Evolutionary conservation across 1,140 invertebrate genomes (phyloP).

Genomic region (Drosophila gunungcola): DNA sequence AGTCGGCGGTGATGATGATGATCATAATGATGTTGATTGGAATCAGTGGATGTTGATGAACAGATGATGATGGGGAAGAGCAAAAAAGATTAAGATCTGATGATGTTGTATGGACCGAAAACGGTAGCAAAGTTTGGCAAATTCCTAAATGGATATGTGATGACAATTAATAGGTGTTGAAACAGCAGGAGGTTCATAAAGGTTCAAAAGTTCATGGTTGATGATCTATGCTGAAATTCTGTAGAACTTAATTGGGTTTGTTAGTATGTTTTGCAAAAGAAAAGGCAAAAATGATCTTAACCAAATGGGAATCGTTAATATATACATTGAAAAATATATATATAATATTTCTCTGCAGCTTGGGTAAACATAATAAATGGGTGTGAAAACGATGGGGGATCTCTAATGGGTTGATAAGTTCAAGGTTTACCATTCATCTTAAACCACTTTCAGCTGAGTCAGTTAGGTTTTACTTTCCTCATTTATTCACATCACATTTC

Average conservation of each 20-base stretch:
- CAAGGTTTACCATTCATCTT: background rate
- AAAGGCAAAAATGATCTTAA: background rate
- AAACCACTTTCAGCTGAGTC: background rate
- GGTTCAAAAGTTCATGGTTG: constrained; percentile 32
- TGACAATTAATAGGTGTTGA: constrained; percentile 29
- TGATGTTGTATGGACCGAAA: constrained; percentile 8
- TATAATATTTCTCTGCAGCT: background rate
- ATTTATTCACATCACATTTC: constrained; percentile 12
- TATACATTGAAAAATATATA: background rate
- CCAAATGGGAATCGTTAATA: background rate
- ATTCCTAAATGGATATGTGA: constrained; percentile 1
- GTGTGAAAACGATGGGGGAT: constrained; percentile 8
- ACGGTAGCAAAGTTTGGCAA: constrained; percentile 31
- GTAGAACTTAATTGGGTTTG: constrained; percentile 4
- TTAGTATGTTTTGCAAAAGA: background rate
- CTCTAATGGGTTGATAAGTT: constrained; percentile 8
- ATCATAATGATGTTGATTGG: constrained; percentile 40
- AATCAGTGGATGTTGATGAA: constrained; percentile 28
- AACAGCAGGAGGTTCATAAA: background rate
- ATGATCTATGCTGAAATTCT: background rate
- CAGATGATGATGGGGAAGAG: constrained; percentile 15
- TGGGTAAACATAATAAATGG: background rate
- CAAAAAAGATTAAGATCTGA: constrained; percentile 1
- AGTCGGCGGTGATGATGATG: constrained; percentile 16
- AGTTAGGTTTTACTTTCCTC: constrained; percentile 10